Evolutionary conservation across 2,888 invertebrate genomes (phyloP).

Genomic region (Drosophila ezoana): DNA sequence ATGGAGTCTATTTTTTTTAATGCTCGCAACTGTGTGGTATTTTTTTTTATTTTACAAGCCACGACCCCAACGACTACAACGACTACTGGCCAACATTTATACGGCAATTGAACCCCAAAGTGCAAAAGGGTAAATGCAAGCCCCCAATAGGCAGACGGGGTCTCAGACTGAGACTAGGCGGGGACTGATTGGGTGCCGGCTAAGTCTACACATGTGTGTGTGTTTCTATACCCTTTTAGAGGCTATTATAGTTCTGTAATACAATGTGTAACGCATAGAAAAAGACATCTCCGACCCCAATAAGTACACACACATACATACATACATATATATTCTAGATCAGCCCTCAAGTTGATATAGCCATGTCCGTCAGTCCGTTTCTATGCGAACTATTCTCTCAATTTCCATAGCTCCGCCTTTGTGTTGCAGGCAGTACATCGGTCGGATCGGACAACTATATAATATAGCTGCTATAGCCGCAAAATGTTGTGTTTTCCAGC

Average conservation of each 20-base stretch:
- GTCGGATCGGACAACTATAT: no score
- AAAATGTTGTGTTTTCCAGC: no score
- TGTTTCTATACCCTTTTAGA: no score
- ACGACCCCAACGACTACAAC: slow-evolving; percentile 27
- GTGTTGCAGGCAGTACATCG: no score
- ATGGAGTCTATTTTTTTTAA: slow-evolving; percentile 30
- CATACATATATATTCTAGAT: neutral
- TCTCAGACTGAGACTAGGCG: neutral
- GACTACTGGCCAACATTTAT: slow-evolving; percentile 55
- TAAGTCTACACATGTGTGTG: slow-evolving; percentile 32
- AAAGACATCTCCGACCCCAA: no score
- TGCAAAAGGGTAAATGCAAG: slow-evolving; percentile 63
- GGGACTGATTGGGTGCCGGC: slow-evolving; percentile 23
- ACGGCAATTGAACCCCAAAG: slow-evolving; percentile 74
- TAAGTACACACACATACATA: neutral
- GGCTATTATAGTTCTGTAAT: no score
- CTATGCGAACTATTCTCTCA: no score
- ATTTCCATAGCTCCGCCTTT: no score
- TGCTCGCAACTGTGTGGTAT: slow-evolving; percentile 60
- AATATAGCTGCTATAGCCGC: no score
- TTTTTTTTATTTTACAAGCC: slow-evolving; percentile 61
- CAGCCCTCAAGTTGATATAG: no score
- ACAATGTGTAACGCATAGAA: no score
- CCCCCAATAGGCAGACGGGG: slow-evolving; percentile 22
- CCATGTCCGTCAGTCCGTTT: no score